Percentiles rank a stretch among this genome's conserved stretches.
These are phyloP conservation scores for Clepsis dumicolana DNA, from an alignment of 2,888 invertebrate genomes.

Conservation along the genomic window DNA sequence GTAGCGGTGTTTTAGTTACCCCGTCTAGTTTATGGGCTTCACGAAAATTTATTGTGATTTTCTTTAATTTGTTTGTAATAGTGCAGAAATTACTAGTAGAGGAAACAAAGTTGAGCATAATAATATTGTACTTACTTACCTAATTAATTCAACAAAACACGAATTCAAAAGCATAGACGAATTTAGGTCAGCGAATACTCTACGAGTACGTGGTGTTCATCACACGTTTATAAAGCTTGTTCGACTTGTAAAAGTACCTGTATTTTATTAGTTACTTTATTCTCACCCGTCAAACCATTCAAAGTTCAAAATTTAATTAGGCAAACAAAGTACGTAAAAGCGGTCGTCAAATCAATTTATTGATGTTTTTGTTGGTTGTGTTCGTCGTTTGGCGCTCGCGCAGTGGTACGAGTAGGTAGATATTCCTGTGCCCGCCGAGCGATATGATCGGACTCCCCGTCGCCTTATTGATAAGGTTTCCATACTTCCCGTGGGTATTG, in stretches of 20 bases:
- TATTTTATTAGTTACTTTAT: background rate
- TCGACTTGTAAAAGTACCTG: background rate
- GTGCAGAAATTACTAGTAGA: too few species aligned
- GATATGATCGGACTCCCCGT: constrained; percentile 83
- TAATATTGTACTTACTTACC: too few species aligned
- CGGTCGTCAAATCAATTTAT: constrained; percentile 25
- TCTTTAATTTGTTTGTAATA: background rate
- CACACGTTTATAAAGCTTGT: background rate
- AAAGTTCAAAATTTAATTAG: constrained; percentile 10
- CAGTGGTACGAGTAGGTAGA: constrained; percentile 53
- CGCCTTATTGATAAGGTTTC: constrained; percentile 84
- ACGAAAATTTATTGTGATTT: constrained; percentile 8
- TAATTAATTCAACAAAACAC: too few species aligned
- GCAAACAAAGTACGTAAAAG: constrained; percentile 32
- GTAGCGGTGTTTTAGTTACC: constrained; percentile 29
- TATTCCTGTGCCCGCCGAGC: constrained; percentile 66
- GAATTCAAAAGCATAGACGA: too few species aligned
- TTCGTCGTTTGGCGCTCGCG: constrained; percentile 64
- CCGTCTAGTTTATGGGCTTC: constrained; percentile 1
- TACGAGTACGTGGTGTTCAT: background rate
- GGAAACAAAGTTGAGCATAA: too few species aligned
- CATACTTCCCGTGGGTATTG: constrained; percentile 81
- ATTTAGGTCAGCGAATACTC: too few species aligned
- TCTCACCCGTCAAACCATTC: background rate
- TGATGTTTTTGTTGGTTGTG: constrained; percentile 45